Conservation (phyloP, 2,888 invertebrate species). For the Poecilus cupreus region DNA sequence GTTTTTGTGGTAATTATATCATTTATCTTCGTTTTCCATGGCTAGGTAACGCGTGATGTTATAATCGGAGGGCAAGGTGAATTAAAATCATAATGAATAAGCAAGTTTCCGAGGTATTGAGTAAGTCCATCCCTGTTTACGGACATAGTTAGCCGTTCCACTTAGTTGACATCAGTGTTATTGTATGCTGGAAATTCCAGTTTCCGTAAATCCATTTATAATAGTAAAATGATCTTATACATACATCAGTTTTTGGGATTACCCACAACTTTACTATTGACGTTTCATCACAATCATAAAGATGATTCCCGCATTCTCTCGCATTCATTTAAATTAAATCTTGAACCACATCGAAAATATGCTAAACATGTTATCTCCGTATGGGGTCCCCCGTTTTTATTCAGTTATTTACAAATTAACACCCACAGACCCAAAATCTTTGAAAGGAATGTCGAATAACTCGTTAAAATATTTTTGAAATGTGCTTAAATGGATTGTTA, state of each 20-base stretch:
- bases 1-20: too few species aligned
- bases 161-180: slow-evolving; percentile 45
- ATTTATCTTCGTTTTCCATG: too few species aligned
- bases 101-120: background rate
- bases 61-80: too few species aligned
- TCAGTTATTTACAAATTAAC: background rate
- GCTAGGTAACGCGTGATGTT: too few species aligned
- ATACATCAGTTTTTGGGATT: slow-evolving; percentile 46
- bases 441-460: background rate
- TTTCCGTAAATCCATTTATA: slow-evolving; percentile 55
- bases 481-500: background rate
- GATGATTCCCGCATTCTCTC: background rate
- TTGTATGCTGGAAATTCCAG: slow-evolving; percentile 51
- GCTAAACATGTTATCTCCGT: background rate
- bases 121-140: slow-evolving; percentile 36
- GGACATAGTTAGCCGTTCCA: slow-evolving; percentile 50
- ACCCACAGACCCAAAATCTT: background rate
- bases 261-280: slow-evolving; percentile 35
- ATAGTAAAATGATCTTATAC: slow-evolving; percentile 51
- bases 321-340: slow-evolving; percentile 11
- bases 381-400: background rate
- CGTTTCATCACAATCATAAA: slow-evolving; percentile 27
- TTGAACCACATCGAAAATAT: slow-evolving; percentile 7
- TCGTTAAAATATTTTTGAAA: too few species aligned
- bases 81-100: too few species aligned